Conservation (phyloP, 1,140 invertebrate genomes). For the Antheraea mylitta region DNA sequence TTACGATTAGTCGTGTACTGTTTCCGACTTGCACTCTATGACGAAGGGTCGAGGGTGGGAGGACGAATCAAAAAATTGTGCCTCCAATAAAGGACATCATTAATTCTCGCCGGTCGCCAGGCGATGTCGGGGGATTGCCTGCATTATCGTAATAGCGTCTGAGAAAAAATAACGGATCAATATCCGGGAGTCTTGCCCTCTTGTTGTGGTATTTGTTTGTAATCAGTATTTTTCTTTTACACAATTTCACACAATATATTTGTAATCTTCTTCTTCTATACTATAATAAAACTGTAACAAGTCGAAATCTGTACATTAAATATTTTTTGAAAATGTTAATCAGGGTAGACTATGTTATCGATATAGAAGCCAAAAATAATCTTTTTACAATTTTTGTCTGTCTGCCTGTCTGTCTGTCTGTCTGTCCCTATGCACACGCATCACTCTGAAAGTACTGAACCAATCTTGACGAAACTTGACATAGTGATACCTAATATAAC, state of each 20-base stretch:
- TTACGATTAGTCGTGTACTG: neutral
- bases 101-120: conserved; percentile 61
- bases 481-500: no score
- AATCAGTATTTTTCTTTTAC: neutral
- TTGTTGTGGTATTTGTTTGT: conserved; percentile 18
- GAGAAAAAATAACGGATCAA: conserved; percentile 70
- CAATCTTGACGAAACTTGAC: no score
- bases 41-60: conserved; percentile 18
- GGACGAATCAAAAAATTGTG: conserved; percentile 72
- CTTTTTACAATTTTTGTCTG: no score
- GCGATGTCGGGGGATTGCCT: conserved; percentile 55
- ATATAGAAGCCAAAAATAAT: no score
- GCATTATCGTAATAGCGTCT: conserved; percentile 66
- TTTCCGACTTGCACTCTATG: neutral
- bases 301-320: no score
- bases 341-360: no score
- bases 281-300: no score
- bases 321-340: no score
- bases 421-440: no score
- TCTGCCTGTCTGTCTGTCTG: no score
- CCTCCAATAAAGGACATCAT: conserved; percentile 76
- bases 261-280: no score
- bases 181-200: conserved; percentile 37
- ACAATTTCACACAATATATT: neutral
- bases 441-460: no score